Evolutionary conservation across 1,140 invertebrate species (phyloP).

Genomic region (Pantala flavescens): DNA sequence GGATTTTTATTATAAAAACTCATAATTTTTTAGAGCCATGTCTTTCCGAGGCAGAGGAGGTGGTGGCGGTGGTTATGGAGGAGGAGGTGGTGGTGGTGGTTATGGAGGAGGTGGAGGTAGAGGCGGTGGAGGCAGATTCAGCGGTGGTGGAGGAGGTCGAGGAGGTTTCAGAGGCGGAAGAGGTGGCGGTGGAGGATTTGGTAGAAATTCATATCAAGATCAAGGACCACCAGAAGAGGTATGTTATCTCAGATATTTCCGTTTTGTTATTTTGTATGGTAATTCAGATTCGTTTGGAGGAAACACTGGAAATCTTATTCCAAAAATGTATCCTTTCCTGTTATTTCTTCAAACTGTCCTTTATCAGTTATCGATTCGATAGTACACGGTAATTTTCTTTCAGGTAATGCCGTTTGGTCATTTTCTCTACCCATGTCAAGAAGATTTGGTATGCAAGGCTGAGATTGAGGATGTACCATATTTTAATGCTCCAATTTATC

Average conservation of each 20-base stretch:
- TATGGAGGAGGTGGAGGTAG: constrained; percentile 44
- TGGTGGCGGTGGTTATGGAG: constrained; percentile 27
- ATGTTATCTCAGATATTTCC: neutral
- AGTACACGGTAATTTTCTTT: constrained; percentile 22
- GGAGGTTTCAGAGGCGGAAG: constrained; percentile 29
- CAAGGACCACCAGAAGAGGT: constrained; percentile 64
- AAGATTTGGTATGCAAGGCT: constrained; percentile 87
- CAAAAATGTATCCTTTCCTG: no score
- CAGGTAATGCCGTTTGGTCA: constrained; percentile 70
- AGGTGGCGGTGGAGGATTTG: constrained; percentile 37
- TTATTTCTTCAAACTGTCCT: no score
- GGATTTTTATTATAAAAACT: no score
- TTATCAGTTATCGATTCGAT: neutral
- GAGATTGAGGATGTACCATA: constrained; percentile 91
- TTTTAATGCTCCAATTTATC: constrained; percentile 95
- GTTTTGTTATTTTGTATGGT: no score
- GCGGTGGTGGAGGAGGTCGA: constrained; percentile 31
- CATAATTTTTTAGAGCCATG: constrained; percentile 26
- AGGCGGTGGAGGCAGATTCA: constrained; percentile 33
- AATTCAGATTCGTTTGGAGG: no score
- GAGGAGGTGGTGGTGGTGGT: constrained; percentile 28
- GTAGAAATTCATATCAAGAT: constrained; percentile 46
- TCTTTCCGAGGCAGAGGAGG: constrained; percentile 34
- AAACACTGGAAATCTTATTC: no score
- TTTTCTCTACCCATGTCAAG: constrained; percentile 82